A percentile compares a stretch with the other conserved stretches of the same genome.
phyloP scores from a whole-genome alignment of 1,140 invertebrate genomes.

The Planococcus citri region DNA sequence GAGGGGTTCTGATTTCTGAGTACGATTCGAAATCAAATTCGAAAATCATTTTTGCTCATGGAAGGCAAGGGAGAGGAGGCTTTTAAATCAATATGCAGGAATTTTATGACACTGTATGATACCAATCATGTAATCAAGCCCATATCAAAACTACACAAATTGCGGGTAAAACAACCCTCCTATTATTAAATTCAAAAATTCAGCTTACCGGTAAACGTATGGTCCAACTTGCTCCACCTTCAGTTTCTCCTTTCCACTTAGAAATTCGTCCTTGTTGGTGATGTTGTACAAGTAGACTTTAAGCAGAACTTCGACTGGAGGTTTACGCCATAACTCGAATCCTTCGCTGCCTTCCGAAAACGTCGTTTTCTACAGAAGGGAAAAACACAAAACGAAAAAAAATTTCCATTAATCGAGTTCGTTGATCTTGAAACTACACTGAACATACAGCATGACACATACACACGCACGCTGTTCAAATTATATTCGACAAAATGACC shows the following conservation, averaged over 20 bases:
- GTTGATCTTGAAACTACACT: not conserved
- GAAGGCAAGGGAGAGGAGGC: no score
- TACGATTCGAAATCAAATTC: no score
- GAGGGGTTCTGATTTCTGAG: no score
- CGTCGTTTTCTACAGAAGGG: slow-evolving; percentile 47
- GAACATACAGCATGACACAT: not conserved
- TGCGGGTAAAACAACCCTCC: no score
- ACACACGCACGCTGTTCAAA: not conserved
- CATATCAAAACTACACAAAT: no score
- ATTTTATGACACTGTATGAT: no score
- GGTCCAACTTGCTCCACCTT: slow-evolving; percentile 70
- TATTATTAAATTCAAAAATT: no score
- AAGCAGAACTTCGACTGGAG: slow-evolving; percentile 68
- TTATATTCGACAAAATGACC: not conserved
- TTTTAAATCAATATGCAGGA: no score
- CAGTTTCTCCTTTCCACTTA: slow-evolving; percentile 55
- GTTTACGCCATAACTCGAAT: slow-evolving; percentile 71
- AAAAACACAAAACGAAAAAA: not conserved
- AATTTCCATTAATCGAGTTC: not conserved
- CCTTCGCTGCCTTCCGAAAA: slow-evolving; percentile 60
- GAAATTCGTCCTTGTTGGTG: slow-evolving; percentile 67
- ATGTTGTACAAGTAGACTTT: slow-evolving; percentile 80
- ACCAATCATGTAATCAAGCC: no score
- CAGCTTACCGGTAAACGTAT: slow-evolving; percentile 73
- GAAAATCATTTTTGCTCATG: no score